Evolutionary conservation across 2,888 invertebrate species (phyloP), one percentile per base, ranked within the genome.

Genomic region (Keiferia lycopersicella): DNA sequence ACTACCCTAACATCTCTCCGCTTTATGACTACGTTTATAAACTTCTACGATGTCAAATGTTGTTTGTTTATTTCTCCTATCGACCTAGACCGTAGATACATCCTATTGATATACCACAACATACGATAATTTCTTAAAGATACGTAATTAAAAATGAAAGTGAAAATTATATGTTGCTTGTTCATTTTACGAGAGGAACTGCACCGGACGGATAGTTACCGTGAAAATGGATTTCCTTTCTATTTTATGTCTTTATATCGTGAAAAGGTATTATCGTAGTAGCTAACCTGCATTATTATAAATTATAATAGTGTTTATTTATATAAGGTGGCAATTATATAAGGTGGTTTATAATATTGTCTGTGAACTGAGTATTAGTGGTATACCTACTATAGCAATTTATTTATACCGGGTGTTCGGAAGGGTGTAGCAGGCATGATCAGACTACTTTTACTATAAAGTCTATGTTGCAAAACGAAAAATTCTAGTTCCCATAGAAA

Each of bases 1-100:
- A 65, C 65, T 68, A 73, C 71, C 63, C 12, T 56, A 63, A 64
- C 65, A 66, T 65, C 66, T 71, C 53, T 56, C 56, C 41, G 63
- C 22, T 67, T 65, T 69, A 71, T 69, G 65, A 66, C 14, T n/a
- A 34, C 30, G 30, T 26, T 56, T 56, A 34, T 34, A 34, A 56
- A 34, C 56, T 56, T 34, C 30, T 30, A 26, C 22, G 56, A 56
- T 56, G 14, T 30, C 11, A 56, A 56, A 56, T 18, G 2, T 8
- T 51, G 51, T 51, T 51, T 26, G 26, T 53, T 53, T 53, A 53
- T 53, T 26, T 22, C 11, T 53, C 22, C 14, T 11, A 53, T 53
- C 22, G 12, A 53, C 22, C 51, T n/a, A n/a, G n/a, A n/a, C n/a
- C 20, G 45, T 4, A 45, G 45, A 45, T 50, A 22, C 11, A 53